Conservation (phyloP, 2,113 vertebrate genomes). For the Chitala chitala region DNA sequence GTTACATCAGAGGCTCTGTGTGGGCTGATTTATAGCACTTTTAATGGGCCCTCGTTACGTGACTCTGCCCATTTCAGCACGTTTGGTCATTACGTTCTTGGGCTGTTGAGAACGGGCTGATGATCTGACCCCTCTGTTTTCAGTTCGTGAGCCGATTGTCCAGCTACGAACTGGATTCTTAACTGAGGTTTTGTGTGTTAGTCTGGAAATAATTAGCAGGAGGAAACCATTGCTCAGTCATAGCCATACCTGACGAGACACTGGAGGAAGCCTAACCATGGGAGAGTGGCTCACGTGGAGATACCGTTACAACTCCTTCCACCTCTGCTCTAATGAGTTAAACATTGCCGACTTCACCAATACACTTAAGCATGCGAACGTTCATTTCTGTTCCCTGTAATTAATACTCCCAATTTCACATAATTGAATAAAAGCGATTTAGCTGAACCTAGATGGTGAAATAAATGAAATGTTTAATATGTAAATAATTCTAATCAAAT, state of each 20-base stretch:
- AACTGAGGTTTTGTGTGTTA: conserved; percentile 51
- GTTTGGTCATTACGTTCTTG: conserved; percentile 16
- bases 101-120: too few species aligned
- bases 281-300: too few species aligned
- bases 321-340: too few species aligned
- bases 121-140: neutral
- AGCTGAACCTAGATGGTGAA: neutral
- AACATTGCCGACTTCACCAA: too few species aligned
- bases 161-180: conserved; percentile 29
- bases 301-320: too few species aligned
- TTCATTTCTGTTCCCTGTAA: too few species aligned
- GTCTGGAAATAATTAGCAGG: conserved; percentile 32
- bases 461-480: neutral
- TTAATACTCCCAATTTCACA: neutral
- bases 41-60: conserved; percentile 20
- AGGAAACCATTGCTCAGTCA: conserved; percentile 5
- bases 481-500: neutral
- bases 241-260: conserved; percentile 10
- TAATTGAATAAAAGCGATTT: neutral
- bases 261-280: too few species aligned
- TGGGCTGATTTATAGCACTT: conserved; percentile 44
- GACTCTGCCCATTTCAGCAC: conserved; percentile 17
- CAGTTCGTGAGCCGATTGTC: too few species aligned
- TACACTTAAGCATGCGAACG: too few species aligned
- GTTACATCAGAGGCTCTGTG: neutral